phyloP scores from a whole-genome alignment of 2,113 vertebrate species.

The Oophaga pumilio region DNA sequence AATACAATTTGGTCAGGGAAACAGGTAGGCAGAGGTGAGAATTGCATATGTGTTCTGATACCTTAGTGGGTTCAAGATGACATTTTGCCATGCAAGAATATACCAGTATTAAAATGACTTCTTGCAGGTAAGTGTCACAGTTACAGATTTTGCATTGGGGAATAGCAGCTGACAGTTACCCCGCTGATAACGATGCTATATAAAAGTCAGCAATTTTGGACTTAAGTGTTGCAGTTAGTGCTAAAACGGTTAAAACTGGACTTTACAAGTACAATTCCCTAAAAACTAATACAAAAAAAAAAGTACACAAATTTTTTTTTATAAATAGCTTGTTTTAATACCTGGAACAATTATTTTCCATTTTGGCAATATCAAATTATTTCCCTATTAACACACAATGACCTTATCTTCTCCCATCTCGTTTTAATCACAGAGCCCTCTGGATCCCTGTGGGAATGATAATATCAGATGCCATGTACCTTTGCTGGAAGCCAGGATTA shows the following conservation, averaged over 20 bases:
- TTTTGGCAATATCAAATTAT: background rate
- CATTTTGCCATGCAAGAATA: background rate
- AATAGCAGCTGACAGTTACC: too few relatives aligned
- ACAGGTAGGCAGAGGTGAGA: background rate
- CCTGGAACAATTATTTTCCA: background rate
- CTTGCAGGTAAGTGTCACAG: too few relatives aligned
- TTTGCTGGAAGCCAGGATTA: constrained; percentile 22
- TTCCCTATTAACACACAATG: constrained; percentile 4
- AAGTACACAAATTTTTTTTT: too few relatives aligned
- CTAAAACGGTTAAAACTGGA: background rate
- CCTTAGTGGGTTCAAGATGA: background rate
- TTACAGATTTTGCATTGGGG: too few relatives aligned
- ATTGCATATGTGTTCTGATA: background rate
- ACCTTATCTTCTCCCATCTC: constrained; percentile 1
- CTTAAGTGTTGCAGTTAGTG: too few relatives aligned
- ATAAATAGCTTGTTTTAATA: background rate
- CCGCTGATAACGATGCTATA: too few relatives aligned
- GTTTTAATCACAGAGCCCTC: constrained; percentile 2
- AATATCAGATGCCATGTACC: background rate
- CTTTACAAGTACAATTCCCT: background rate
- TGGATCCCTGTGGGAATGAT: background rate
- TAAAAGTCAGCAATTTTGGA: too few relatives aligned
- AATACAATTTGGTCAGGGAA: too few relatives aligned
- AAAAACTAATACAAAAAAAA: background rate
- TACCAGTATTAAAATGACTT: background rate